phyloP scores from a whole-genome alignment of 2,113 vertebrate genomes.

The Morone saxatilis region DNA sequence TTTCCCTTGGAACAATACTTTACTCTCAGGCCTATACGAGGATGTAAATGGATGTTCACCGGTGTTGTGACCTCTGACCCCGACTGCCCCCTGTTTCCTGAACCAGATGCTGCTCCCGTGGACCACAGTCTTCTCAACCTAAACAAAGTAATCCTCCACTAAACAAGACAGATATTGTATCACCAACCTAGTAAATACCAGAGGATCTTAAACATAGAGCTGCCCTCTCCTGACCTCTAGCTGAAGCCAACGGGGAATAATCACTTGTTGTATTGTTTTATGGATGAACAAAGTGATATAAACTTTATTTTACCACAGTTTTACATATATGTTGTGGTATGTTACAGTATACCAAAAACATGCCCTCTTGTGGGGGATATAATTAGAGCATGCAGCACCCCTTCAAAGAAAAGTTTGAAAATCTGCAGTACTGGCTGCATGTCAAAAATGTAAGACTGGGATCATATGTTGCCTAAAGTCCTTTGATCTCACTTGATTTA shows the following conservation, averaged over 20 bases:
- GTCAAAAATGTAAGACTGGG: constrained; percentile 51
- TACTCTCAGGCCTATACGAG: constrained; percentile 63
- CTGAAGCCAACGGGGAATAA: constrained; percentile 27
- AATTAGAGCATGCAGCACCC: constrained; percentile 38
- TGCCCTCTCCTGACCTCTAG: constrained; percentile 40
- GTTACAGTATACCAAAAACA: constrained; percentile 30
- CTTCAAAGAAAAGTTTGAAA: constrained; percentile 31
- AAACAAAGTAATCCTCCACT: constrained; percentile 84
- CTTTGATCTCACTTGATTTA: constrained; percentile 51
- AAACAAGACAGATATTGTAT: constrained; percentile 85
- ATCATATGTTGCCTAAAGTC: constrained; percentile 37
- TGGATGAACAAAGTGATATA: constrained; percentile 22
- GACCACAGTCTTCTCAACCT: constrained; percentile 75
- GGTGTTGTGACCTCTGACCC: constrained; percentile 80
- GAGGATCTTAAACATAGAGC: constrained; percentile 50
- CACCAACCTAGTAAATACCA: constrained; percentile 71
- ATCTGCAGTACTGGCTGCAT: constrained; percentile 37
- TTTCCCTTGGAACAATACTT: constrained; percentile 72
- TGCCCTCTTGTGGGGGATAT: constrained; percentile 63
- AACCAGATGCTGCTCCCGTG: constrained; percentile 82
- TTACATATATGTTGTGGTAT: constrained; percentile 16
- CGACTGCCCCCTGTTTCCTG: constrained; percentile 78
- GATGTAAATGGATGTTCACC: constrained; percentile 80
- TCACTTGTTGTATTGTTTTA: constrained; percentile 45
- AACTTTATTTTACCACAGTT: not conserved